Percentiles rank a stretch among this genome's conserved stretches.
These are phyloP conservation scores for Microcebus lehilahytsara DNA, from an alignment of 2,113 vertebrate genomes.

Conservation along the genomic window DNA sequence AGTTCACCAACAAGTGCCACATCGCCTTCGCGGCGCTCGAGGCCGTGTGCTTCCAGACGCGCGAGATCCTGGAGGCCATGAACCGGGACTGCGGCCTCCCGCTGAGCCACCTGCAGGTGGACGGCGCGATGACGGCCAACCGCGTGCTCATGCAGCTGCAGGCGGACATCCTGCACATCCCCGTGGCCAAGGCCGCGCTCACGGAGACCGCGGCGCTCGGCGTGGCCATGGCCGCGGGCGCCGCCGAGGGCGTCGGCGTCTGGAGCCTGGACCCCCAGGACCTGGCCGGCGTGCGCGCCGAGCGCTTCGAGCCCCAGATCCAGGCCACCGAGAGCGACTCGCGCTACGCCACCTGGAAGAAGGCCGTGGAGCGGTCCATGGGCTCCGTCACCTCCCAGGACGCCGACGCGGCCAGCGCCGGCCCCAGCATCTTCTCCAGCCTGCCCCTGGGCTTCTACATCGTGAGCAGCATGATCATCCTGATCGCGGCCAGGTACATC, in stretches of 20 bases:
- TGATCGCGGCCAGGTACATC: constrained; percentile 93
- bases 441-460: constrained; percentile 94
- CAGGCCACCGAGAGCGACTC: too few species aligned
- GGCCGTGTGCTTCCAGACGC: constrained; percentile 96
- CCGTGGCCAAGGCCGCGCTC: constrained; percentile 92
- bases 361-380: constrained; percentile 93
- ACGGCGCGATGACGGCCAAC: constrained; percentile 94
- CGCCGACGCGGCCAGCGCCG: constrained; percentile 77
- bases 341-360: constrained; percentile 85
- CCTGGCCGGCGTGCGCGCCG: too few species aligned
- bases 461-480: constrained; percentile 95
- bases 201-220: constrained; percentile 94
- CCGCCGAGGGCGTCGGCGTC: constrained; percentile 92
- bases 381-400: constrained; percentile 90
- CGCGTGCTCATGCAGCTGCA: constrained; percentile 95
- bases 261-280: constrained; percentile 88
- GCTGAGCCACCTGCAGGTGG: constrained; percentile 91
- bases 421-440: constrained; percentile 90
- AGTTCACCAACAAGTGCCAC: constrained; percentile 96
- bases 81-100: constrained; percentile 94
- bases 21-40: constrained; percentile 97
- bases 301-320: too few species aligned
- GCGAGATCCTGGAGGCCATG: constrained; percentile 97
- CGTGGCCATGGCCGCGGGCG: constrained; percentile 96
- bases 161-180: constrained; percentile 93